Evolutionary conservation across 2,888 invertebrate species (phyloP), one percentile per base, ranked within the genome.

Genomic region (Drosophila eohydei): DNA sequence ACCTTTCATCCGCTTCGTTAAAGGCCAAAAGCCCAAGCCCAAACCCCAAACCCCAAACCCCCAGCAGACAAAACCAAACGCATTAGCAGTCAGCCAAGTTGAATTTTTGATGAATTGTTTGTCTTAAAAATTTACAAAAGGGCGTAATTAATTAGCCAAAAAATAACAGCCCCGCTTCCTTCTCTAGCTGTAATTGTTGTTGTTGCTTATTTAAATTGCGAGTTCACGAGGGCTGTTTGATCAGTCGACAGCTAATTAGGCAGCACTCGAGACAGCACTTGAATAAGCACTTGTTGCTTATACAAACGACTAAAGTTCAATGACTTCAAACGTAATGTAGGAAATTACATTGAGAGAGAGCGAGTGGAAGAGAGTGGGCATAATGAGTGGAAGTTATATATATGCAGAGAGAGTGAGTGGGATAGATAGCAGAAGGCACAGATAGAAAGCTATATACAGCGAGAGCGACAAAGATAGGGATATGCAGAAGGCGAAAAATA

Each of bases 71-170:
- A 60, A 78, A 65, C 68, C 68, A 54, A 74, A 63, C 68, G 71
- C 74, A 70, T 74, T 71, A 73, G 71, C 80, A 61, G 66, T 28
- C 50, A 71, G 59, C 43, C 74, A 70, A 74, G 71, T 80, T 78
- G 78, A 87, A 85, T 85, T 83, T 86, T 76, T 85, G 87, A 85
- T 83, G 87, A 87, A 86, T 83, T 85, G 85, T 86, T 86, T 87
- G 76, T 87, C 83, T 86, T 85, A 75, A 85, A 87, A 87, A 81
- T 81, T 74, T 80, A 81, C 78, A 80, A 85, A 86, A 81, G 80
- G 71, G 71, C 87, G 80, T 87, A 87, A 86, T 87, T 86, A 86
- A 86, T 86, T 86, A 85, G 81, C 80, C 67, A 75, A 76, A 67
- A 83, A 81, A 57, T 30, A 55, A 58, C 63, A 60, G 54, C 12